Evolutionary conservation across 35 echinoderm and acorn worm species (phyloP).

Genomic region (Ptychodera flava): DNA sequence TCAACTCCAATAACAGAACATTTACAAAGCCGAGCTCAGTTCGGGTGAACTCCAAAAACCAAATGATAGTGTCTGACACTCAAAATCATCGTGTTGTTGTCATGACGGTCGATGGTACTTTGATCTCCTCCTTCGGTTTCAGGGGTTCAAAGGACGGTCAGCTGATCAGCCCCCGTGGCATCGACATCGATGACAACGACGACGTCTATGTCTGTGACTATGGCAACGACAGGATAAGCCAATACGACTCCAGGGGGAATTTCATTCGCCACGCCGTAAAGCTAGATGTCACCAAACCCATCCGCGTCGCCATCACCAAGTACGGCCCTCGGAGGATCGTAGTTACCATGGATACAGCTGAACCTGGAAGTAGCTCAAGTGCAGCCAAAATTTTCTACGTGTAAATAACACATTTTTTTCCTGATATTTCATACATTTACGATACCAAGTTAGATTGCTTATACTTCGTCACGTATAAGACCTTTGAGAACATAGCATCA

Average conservation of each 20-base stretch:
- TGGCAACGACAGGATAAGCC: neutral
- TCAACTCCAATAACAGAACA: neutral
- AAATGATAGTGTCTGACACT: neutral
- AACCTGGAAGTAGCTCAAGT: neutral
- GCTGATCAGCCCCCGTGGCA: neutral
- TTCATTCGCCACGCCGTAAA: neutral
- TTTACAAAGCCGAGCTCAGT: neutral
- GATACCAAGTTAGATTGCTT: neutral
- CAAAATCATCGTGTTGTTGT: neutral
- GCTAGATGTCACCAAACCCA: neutral
- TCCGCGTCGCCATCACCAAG: neutral
- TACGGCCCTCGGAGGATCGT: neutral
- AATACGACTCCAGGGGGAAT: neutral
- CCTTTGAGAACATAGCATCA: neutral
- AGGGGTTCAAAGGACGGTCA: neutral
- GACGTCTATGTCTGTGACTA: neutral
- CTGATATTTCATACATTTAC: neutral
- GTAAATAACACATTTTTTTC: neutral
- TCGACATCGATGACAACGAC: neutral
- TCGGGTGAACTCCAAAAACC: neutral
- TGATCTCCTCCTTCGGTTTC: neutral
- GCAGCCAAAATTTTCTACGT: neutral
- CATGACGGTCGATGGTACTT: neutral
- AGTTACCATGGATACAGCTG: neutral
- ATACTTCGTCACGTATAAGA: neutral